These are phyloP conservation scores for Synchiropus splendidus DNA, from an alignment of 2,113 vertebrate species.

Conservation along the genomic window DNA sequence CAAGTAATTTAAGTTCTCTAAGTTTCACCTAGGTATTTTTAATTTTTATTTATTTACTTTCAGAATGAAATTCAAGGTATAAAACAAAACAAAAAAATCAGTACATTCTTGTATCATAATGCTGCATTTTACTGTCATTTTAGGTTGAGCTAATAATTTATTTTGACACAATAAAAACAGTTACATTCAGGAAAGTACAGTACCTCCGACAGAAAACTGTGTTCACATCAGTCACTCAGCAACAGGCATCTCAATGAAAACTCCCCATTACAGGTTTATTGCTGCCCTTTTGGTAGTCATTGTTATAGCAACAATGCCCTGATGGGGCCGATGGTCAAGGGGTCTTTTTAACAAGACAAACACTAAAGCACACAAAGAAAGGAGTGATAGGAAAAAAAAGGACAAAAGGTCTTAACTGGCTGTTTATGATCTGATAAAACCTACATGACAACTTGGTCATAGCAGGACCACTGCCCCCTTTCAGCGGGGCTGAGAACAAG, in stretches of 20 bases:
- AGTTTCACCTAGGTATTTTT: too few species aligned
- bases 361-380: background rate
- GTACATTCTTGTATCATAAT: too few species aligned
- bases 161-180: too few species aligned
- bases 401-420: background rate
- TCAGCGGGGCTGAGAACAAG: background rate
- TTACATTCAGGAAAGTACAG: too few species aligned
- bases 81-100: too few species aligned
- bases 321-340: background rate
- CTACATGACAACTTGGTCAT: background rate
- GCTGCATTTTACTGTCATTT: too few species aligned
- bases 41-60: too few species aligned
- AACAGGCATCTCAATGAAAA: too few species aligned
- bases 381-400: conserved; percentile 1
- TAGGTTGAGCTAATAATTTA: too few species aligned
- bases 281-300: conserved; percentile 16
- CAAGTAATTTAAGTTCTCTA: too few species aligned
- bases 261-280: conserved; percentile 23
- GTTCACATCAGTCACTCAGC: background rate
- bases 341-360: background rate
- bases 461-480: background rate
- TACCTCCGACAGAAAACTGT: too few species aligned
- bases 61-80: too few species aligned
- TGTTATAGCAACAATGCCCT: conserved; percentile 34
- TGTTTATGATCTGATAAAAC: conserved; percentile 2